phyloP scores from a whole-genome alignment of 2,888 invertebrate genomes.

The Lasius fuliginosus region DNA sequence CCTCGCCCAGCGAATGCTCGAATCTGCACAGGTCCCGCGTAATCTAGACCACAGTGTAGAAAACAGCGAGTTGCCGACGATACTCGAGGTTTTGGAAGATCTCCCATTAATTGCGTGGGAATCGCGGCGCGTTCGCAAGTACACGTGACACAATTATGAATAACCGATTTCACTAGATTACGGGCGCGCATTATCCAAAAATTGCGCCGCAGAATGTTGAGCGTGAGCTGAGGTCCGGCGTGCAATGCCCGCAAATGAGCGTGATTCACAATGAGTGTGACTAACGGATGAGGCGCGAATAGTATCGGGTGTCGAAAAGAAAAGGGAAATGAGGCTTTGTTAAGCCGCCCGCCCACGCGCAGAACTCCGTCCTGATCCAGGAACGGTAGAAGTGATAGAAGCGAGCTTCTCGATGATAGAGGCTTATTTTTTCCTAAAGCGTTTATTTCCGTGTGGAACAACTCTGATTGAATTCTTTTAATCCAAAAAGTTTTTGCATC shows the following conservation, averaged over 20 bases:
- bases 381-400: not conserved
- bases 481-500: too few species aligned
- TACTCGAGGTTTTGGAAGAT: not conserved
- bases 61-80: not conserved
- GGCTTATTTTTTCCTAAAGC: not conserved
- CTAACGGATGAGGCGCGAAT: not conserved
- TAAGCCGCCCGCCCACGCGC: not conserved
- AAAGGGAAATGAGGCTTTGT: not conserved
- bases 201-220: not conserved
- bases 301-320: not conserved
- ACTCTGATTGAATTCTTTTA: not conserved
- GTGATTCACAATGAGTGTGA: not conserved
- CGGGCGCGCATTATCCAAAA: not conserved
- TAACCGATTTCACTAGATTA: not conserved
- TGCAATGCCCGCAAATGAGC: not conserved
- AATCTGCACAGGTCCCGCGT: not conserved
- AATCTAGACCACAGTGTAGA: not conserved
- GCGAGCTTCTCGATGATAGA: not conserved
- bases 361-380: not conserved
- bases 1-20: not conserved
- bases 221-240: not conserved
- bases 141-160: not conserved
- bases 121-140: not conserved
- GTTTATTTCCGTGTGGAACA: not conserved
- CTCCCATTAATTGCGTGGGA: not conserved